Evolutionary conservation across 2,113 vertebrate species (phyloP).

Genomic region (Petrocephalus zakoni): DNA sequence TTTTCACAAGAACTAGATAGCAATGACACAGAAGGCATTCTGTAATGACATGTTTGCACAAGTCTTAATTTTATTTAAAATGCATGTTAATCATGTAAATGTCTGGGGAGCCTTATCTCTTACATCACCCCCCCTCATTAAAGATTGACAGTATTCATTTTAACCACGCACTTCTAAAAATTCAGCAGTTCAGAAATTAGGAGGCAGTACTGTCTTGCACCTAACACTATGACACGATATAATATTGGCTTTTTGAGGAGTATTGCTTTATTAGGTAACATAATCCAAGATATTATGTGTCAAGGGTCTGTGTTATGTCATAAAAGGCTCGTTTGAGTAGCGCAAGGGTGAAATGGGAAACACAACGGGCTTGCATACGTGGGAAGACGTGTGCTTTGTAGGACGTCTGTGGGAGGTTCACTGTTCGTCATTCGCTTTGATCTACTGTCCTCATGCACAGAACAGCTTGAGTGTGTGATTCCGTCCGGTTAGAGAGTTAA

Average conservation of each 20-base stretch:
- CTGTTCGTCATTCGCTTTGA: neutral
- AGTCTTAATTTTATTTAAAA: neutral
- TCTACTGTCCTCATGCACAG: neutral
- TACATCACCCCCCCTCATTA: neutral
- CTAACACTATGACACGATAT: neutral
- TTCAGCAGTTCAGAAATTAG: neutral
- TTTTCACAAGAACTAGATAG: neutral
- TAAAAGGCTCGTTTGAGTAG: neutral
- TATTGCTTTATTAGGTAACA: constrained; percentile 1
- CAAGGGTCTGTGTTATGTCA: constrained; percentile 12
- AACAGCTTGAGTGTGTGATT: neutral
- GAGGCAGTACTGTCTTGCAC: neutral
- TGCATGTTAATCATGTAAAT: neutral
- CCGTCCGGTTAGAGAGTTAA: neutral
- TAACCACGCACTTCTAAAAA: neutral
- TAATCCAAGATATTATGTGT: neutral
- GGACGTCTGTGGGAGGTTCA: neutral
- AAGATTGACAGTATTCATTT: neutral
- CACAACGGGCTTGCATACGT: neutral
- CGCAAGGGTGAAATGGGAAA: neutral
- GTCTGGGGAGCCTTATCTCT: neutral
- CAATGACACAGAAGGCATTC: neutral
- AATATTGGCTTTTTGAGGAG: neutral
- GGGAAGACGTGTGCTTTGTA: neutral
- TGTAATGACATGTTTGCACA: constrained; percentile 2